Evolutionary conservation across 2,113 vertebrate species (phyloP).

Genomic region (Chitala chitala): DNA sequence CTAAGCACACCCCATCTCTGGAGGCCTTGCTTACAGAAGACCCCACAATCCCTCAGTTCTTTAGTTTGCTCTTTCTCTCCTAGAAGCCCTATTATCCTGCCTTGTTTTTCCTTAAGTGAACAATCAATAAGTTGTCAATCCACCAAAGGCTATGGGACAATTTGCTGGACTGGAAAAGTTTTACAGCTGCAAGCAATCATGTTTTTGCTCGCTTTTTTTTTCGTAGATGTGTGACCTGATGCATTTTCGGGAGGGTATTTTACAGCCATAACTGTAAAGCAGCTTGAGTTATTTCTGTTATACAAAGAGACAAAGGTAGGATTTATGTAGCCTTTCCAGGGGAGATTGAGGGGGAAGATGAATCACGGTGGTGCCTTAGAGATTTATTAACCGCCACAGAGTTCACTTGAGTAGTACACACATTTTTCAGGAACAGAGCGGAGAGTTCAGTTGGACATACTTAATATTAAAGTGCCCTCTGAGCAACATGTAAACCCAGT

Average conservation of each 20-base stretch:
- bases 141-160: constrained; percentile 25
- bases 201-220: constrained; percentile 25
- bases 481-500: neutral
- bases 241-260: constrained; percentile 42
- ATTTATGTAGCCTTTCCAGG: constrained; percentile 30
- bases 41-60: neutral
- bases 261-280: constrained; percentile 39
- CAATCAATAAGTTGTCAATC: constrained; percentile 37
- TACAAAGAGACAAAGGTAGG: constrained; percentile 25
- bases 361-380: constrained; percentile 24
- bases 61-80: neutral
- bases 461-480: neutral
- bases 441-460: constrained; percentile 25
- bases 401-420: neutral
- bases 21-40: neutral
- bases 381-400: constrained; percentile 23
- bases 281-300: constrained; percentile 34
- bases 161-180: constrained; percentile 29
- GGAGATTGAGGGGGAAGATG: constrained; percentile 30
- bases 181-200: constrained; percentile 28
- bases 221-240: constrained; percentile 31
- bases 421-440: constrained; percentile 3
- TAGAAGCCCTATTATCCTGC: constrained; percentile 1
- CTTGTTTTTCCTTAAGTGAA: constrained; percentile 7
- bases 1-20: too few relatives aligned